A percentile compares a stretch with the other conserved stretches of the same genome.
These are phyloP conservation scores for Hiodon alosoides DNA, from an alignment of 2,113 vertebrate genomes.

Conservation along the genomic window DNA sequence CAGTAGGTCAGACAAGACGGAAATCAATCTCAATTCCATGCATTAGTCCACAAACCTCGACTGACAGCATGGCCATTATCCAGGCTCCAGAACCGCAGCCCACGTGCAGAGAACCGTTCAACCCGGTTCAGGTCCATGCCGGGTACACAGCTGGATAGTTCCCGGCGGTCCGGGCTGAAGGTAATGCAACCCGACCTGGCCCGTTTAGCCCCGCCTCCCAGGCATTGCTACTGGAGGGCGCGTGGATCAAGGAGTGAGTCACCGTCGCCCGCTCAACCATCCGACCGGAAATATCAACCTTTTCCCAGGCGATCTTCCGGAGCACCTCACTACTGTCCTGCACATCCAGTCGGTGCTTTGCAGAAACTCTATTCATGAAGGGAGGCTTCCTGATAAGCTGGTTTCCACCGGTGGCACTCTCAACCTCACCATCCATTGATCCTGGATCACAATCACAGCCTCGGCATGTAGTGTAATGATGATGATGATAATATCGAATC, in stretches of 20 bases:
- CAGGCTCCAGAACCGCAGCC: no score
- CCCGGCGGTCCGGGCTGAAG: no score
- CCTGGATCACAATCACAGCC: constrained; percentile 30
- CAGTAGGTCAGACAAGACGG: neutral
- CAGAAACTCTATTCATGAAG: constrained; percentile 27
- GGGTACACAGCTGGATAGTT: no score
- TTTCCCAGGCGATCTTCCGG: constrained; percentile 19
- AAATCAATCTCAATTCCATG: neutral
- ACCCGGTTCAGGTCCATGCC: no score
- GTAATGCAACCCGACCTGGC: no score
- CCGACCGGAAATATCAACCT: constrained; percentile 12
- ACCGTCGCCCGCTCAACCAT: constrained; percentile 8
- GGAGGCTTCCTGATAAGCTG: constrained; percentile 27
- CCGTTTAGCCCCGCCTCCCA: no score
- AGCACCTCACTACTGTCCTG: neutral
- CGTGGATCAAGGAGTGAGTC: constrained; percentile 10
- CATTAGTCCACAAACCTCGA: no score
- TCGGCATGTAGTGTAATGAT: constrained; percentile 7
- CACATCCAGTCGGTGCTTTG: constrained; percentile 15
- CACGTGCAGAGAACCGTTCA: no score
- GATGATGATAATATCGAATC: constrained; percentile 39
- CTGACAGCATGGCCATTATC: no score
- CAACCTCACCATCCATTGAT: constrained; percentile 47
- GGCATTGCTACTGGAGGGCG: neutral
- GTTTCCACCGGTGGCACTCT: constrained; percentile 38